These are phyloP conservation scores for Brachypalpus laphriformis DNA, from an alignment of 2,888 invertebrate species.

Conservation along the genomic window DNA sequence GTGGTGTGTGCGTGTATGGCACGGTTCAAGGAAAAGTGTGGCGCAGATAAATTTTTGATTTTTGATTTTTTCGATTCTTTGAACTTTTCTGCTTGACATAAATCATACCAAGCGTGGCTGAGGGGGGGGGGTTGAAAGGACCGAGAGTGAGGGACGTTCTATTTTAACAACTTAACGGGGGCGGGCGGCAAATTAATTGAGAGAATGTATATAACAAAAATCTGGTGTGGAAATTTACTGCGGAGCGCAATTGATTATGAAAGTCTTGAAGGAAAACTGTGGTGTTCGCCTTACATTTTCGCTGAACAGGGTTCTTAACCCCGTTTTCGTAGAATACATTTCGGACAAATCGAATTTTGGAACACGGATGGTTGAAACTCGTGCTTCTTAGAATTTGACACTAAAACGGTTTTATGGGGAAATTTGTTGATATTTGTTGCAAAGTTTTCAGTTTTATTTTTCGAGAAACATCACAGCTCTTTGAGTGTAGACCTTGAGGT, in stretches of 20 bases:
- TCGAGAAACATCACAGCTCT: background rate
- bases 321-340: background rate
- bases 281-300: no score
- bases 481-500: no score
- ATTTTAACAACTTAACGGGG: slow-evolving; percentile 14
- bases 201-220: slow-evolving; percentile 14
- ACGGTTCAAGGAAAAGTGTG: slow-evolving; percentile 65
- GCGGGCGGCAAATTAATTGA: slow-evolving; percentile 13
- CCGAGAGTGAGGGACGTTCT: background rate
- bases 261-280: background rate
- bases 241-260: slow-evolving; percentile 12
- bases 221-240: slow-evolving; percentile 19
- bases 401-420: background rate
- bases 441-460: background rate
- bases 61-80: slow-evolving; percentile 22
- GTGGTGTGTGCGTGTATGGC: background rate
- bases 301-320: background rate
- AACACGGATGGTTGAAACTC: background rate
- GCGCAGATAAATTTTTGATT: slow-evolving; percentile 60
- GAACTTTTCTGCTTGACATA: slow-evolving; percentile 32
- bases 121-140: background rate
- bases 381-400: background rate
- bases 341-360: background rate
- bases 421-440: background rate
- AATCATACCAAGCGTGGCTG: slow-evolving; percentile 16